A percentile compares a stretch with the other conserved stretches of the same genome.
phyloP scores from a whole-genome alignment of 2,797 vertebrate genomes.

The Paramormyrops hopkinsi region DNA sequence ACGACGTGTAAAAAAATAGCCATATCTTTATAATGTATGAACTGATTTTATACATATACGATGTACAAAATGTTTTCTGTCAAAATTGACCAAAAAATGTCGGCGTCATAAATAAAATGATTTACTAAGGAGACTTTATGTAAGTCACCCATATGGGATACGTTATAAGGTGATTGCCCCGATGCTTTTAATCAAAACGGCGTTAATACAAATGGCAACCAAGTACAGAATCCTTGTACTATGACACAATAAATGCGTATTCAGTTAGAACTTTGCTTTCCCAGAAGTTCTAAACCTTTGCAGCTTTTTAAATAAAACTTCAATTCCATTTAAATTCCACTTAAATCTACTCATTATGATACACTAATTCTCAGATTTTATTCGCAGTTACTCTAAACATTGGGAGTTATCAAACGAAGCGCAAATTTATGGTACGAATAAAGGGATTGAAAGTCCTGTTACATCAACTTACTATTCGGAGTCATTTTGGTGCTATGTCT shows the following conservation, averaged over 20 bases:
- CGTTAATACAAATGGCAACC: background rate
- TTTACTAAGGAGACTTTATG: background rate
- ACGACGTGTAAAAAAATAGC: background rate
- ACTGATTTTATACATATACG: background rate
- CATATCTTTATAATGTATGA: background rate
- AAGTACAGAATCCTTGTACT: background rate
- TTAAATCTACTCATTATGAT: background rate
- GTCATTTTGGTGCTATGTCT: background rate
- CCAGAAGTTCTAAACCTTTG: background rate
- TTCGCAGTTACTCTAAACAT: background rate
- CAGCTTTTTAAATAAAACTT: background rate
- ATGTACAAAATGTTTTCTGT: background rate
- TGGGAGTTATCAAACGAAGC: background rate
- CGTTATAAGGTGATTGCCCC: background rate
- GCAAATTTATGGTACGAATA: background rate
- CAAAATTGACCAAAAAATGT: background rate
- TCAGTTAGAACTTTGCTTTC: background rate
- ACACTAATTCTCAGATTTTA: background rate
- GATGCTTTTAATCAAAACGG: background rate
- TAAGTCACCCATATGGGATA: background rate
- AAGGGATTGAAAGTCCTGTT: background rate
- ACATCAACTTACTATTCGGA: background rate
- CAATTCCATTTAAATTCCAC: background rate
- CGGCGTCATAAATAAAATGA: background rate
- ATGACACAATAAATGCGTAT: background rate